A percentile compares a stretch with the other conserved stretches of the same genome.
These are phyloP conservation scores for Hephaestus fuliginosus DNA, from an alignment of 2,797 vertebrate genomes.

Conservation along the genomic window DNA sequence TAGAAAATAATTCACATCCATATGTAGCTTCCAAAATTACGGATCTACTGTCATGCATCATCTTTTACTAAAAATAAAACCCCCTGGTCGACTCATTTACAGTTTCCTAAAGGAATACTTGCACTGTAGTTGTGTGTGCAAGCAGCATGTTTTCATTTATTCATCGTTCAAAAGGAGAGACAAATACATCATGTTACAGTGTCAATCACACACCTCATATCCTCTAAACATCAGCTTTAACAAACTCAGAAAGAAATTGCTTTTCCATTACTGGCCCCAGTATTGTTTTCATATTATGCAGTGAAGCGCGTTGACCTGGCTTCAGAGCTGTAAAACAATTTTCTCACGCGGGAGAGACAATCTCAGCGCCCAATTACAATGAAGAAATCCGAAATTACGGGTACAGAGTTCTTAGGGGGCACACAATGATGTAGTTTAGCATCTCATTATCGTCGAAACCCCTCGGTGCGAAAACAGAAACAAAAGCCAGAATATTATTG, in stretches of 20 bases:
- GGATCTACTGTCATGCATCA: neutral
- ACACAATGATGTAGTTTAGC: conserved; percentile 65
- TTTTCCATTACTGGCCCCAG: conserved; percentile 62
- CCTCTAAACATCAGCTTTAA: conserved; percentile 46
- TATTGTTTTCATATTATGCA: conserved; percentile 68
- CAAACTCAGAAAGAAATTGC: conserved; percentile 49
- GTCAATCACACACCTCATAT: conserved; percentile 33
- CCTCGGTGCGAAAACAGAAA: conserved; percentile 54
- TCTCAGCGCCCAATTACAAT: conserved; percentile 67
- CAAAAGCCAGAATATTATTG: conserved; percentile 70
- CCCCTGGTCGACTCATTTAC: neutral
- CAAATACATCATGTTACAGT: conserved; percentile 20
- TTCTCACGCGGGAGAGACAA: conserved; percentile 67
- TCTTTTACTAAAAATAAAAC: neutral
- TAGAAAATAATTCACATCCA: neutral
- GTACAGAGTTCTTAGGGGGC: conserved; percentile 48
- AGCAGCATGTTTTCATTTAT: conserved; percentile 10
- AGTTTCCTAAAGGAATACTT: neutral
- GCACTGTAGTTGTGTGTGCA: neutral
- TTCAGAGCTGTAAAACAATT: conserved; percentile 64
- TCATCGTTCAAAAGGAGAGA: conserved; percentile 25
- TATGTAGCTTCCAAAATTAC: neutral
- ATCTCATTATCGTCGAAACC: conserved; percentile 66
- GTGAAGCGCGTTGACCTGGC: conserved; percentile 59
- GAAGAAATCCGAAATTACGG: conserved; percentile 64